Conservation (phyloP, 1,140 invertebrate genomes). For the Megalopta genalis region DNA sequence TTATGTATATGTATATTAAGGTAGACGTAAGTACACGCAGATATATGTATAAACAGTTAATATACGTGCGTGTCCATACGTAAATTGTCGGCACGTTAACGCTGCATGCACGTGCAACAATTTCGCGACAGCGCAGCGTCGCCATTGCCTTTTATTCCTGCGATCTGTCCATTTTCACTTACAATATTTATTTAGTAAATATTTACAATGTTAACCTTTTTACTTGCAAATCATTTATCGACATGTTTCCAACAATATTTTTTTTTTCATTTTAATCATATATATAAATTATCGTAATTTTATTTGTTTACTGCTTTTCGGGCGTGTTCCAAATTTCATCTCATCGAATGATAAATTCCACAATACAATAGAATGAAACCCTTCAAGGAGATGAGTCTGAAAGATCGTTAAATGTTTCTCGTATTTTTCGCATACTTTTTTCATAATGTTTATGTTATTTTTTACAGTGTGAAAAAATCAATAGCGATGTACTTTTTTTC, state of each 20-base stretch:
- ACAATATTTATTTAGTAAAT: slow-evolving; percentile 59
- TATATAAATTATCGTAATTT: slow-evolving; percentile 64
- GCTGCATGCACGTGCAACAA: slow-evolving; percentile 35
- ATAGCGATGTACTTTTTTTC: background rate
- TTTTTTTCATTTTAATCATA: slow-evolving; percentile 47
- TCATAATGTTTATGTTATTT: slow-evolving; percentile 12
- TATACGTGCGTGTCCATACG: slow-evolving; percentile 56
- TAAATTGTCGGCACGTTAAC: slow-evolving; percentile 31
- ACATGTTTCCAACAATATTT: slow-evolving; percentile 62
- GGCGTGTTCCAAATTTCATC: slow-evolving; percentile 27
- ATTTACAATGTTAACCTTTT: slow-evolving; percentile 61
- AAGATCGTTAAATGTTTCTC: slow-evolving; percentile 22
- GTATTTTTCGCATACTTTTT: slow-evolving; percentile 8
- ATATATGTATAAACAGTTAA: slow-evolving; percentile 54
- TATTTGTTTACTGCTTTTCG: slow-evolving; percentile 47
- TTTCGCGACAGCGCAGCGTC: slow-evolving; percentile 23
- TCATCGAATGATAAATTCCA: slow-evolving; percentile 52
- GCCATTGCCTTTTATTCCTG: slow-evolving; percentile 21
- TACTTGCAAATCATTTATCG: slow-evolving; percentile 55
- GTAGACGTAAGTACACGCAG: slow-evolving; percentile 63
- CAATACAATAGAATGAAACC: slow-evolving; percentile 21
- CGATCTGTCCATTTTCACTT: slow-evolving; percentile 35
- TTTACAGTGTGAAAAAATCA: slow-evolving; percentile 48
- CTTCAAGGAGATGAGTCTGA: slow-evolving; percentile 48
- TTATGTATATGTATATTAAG: slow-evolving; percentile 56